Percentiles rank a stretch among this genome's conserved stretches.
Evolutionary conservation across 2,113 vertebrate genomes (phyloP).

Genomic region (Gorsachius goisagi): DNA sequence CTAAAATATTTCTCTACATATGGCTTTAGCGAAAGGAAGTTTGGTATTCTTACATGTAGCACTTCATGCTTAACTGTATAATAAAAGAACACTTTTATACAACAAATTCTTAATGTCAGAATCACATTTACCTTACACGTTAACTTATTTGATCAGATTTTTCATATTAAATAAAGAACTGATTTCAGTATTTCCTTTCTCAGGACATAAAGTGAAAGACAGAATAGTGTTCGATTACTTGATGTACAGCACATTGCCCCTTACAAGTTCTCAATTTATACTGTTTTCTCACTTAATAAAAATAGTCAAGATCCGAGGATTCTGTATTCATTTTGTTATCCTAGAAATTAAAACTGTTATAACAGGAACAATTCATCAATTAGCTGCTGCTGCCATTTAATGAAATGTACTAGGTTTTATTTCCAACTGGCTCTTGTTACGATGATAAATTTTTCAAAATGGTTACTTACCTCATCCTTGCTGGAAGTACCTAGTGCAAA

Average conservation of each 20-base stretch:
- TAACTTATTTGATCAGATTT: not conserved
- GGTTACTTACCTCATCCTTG: not conserved
- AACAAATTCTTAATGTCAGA: not conserved
- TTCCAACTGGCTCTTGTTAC: not conserved
- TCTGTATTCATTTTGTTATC: not conserved
- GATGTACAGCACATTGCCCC: too few relatives aligned
- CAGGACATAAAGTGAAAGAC: not conserved
- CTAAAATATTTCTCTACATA: not conserved
- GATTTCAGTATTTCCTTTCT: not conserved
- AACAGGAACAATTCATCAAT: not conserved
- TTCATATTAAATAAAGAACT: not conserved
- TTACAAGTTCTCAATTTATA: not conserved
- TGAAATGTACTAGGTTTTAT: not conserved
- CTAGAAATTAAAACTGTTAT: not conserved
- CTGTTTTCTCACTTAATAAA: not conserved
- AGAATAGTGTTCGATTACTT: not conserved
- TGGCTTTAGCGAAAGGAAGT: not conserved
- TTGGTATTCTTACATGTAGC: not conserved
- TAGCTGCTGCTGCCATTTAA: not conserved
- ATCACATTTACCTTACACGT: not conserved
- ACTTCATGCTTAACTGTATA: not conserved
- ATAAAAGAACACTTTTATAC: not conserved
- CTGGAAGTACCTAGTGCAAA: not conserved
- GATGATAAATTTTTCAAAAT: not conserved
- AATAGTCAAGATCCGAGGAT: not conserved